phyloP scores from a whole-genome alignment of 2,888 invertebrate genomes.

The Timandra comae region DNA sequence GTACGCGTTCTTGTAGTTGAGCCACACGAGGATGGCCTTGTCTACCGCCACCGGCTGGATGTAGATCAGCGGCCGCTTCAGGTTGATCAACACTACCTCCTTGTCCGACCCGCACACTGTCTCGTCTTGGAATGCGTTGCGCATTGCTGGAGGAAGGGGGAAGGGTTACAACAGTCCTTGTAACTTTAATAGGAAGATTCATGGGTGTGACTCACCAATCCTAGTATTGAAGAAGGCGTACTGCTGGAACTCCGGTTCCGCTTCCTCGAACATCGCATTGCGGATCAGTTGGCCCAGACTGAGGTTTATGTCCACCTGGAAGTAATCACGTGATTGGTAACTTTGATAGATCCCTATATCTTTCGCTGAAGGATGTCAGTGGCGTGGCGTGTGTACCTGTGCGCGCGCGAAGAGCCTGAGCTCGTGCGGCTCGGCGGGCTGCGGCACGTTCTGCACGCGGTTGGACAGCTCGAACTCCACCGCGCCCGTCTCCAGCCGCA shows the following conservation, averaged over 20 bases:
- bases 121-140: slow-evolving; percentile 93
- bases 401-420: slow-evolving; percentile 86
- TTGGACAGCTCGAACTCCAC: slow-evolving; percentile 96
- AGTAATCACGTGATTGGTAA: too few relatives aligned
- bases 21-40: slow-evolving; percentile 98
- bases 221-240: slow-evolving; percentile 98
- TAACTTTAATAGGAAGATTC: too few relatives aligned
- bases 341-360: too few relatives aligned
- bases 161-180: too few relatives aligned
- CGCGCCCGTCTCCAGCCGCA: slow-evolving; percentile 95
- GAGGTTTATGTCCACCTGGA: slow-evolving; percentile 91
- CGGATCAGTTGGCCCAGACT: slow-evolving; percentile 96
- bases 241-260: slow-evolving; percentile 97
- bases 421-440: slow-evolving; percentile 84
- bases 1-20: slow-evolving; percentile 99
- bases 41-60: slow-evolving; percentile 98
- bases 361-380: too few relatives aligned
- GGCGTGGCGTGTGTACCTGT: slow-evolving; percentile 31
- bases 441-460: slow-evolving; percentile 91
- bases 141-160: slow-evolving; percentile 74
- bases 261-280: slow-evolving; percentile 97
- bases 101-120: slow-evolving; percentile 89
- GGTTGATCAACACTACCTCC: slow-evolving; percentile 91
- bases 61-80: slow-evolving; percentile 95
- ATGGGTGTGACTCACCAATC: slow-evolving; percentile 81